Evolutionary conservation across 2,113 vertebrate species (phyloP).

Genomic region (Eulacestoma nigropectus): DNA sequence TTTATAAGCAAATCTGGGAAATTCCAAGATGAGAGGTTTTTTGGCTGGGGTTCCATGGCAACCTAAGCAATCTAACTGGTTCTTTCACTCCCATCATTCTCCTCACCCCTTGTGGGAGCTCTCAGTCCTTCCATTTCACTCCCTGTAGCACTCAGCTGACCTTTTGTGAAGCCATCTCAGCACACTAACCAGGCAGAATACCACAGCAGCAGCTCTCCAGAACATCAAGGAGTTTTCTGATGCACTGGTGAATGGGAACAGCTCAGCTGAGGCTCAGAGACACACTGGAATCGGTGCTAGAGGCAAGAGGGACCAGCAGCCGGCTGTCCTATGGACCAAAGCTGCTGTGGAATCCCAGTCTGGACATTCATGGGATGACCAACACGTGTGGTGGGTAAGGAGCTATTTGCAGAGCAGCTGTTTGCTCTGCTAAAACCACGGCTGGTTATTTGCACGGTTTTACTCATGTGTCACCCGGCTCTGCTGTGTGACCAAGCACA

Average conservation of each 20-base stretch:
- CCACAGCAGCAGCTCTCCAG: not conserved
- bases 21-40: not conserved
- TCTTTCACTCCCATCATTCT: fast-evolving
- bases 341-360: not conserved
- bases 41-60: not conserved
- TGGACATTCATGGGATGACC: not conserved
- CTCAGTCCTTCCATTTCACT: not conserved
- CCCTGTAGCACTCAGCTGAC: not conserved
- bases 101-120: not conserved
- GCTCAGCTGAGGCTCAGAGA: not conserved
- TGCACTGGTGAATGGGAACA: not conserved
- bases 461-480: not conserved
- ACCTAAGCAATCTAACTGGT: not conserved
- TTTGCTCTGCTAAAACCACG: not conserved
- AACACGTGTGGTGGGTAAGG: not conserved
- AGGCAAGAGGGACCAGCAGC: not conserved
- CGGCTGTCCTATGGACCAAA: not conserved
- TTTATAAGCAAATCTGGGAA: not conserved
- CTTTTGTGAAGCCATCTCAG: not conserved
- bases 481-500: not conserved
- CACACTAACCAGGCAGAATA: not conserved
- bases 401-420: not conserved
- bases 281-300: fast-evolving
- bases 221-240: not conserved
- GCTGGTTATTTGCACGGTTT: not conserved